These are phyloP conservation scores for Agelas oroides DNA, from an alignment of 37 sponge, comb jelly and placozoan species.

Conservation along the genomic window DNA sequence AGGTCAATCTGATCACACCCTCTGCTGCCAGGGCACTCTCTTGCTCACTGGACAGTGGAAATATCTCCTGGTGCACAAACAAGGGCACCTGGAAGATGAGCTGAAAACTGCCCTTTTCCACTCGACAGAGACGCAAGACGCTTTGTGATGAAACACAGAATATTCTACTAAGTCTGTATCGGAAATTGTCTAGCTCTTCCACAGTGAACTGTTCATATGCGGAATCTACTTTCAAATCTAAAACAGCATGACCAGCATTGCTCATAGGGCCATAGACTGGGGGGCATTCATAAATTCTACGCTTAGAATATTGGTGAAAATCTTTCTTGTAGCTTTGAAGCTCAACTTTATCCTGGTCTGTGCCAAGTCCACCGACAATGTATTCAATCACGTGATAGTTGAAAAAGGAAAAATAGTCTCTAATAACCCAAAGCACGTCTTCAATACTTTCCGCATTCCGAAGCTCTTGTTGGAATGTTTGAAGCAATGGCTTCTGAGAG, in stretches of 20 bases:
- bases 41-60: conserved; percentile 11
- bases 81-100: not conserved
- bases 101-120: conserved; percentile 8
- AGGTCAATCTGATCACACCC: not conserved
- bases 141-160: not conserved
- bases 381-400: not conserved
- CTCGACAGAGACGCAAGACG: not conserved
- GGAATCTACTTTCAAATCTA: conserved; percentile 7
- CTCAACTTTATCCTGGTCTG: not conserved
- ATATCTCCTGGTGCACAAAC: not conserved
- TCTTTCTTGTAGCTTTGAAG: not conserved
- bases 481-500: no score
- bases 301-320: conserved; percentile 1
- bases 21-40: not conserved
- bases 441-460: no score
- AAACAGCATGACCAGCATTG: not conserved
- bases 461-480: no score
- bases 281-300: conserved; percentile 32
- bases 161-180: not conserved
- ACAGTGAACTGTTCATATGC: not conserved
- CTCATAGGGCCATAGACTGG: not conserved
- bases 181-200: not conserved
- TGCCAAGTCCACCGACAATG: conserved; percentile 8
- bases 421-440: not conserved
- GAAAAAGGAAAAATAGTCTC: conserved; percentile 21